Evolutionary conservation across 1,140 invertebrate genomes (phyloP), one percentile per base, ranked within the genome.

Genomic region (Philotrypesis tridentata): DNA sequence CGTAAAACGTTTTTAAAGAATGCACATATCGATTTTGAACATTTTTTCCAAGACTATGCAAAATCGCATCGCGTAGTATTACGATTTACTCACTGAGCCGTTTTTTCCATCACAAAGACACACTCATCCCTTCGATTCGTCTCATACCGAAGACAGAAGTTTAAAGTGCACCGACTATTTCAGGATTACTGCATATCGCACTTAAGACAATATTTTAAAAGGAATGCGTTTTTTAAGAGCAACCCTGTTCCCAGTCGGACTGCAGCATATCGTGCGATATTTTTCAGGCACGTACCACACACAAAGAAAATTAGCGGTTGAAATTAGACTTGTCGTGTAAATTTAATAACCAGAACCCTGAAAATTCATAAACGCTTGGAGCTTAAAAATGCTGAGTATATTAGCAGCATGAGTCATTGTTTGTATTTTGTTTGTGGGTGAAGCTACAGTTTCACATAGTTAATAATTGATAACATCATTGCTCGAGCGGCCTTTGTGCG

Each of bases 231-330:
- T 88, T 82, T 84, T 88, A 74, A 86, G 84, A 87, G 79, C 79
- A 7, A 55, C 81, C 21, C 31, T 85, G 29, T 78, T 85, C 23
- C 83, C 88, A 37, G 27, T 79, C 65, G 85, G 85, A 23, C 63
- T 88, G 43, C 76, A 63, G 4, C 73, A 82, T 27, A 29, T 86
- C 71, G 55, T 85, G 74, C 85, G 87, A 88, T 87, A 80, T 85
- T 86, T 87, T 23, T 70, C 88, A 89, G 88, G 88, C 88, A 89
- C 79, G 88, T 89, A 89, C 85, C 21, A 77, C 43, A 76, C 17
- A 21, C 33, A 67, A 67, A 75, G 8, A 48, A n/a, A 27, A 76
- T 82, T 82, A 82, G 72, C 60, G 23, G 0, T 55, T 81, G 61
- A 40, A 48, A 74, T 29, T 80, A 74, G 67, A 80, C 21, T 55